Base-by-base conservation (phyloP, 1,140 invertebrate species). In the Littorina saxatilis region DNA sequence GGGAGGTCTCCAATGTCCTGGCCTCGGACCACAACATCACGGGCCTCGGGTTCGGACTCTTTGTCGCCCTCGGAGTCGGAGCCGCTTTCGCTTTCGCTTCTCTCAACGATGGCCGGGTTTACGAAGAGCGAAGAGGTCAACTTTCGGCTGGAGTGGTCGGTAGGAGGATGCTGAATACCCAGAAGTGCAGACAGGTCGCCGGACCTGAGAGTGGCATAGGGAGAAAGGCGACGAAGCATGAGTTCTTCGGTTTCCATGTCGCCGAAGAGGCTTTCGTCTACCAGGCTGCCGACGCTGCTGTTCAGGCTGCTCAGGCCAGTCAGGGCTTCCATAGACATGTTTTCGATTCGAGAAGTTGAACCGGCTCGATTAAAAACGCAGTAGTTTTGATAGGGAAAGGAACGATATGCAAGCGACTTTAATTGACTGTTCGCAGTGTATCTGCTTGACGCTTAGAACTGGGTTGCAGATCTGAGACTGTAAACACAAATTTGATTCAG, bases 141-240 rank as follows among this genome's bases (percentile, higher is more conserved):
- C 32, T 79, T 75, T 70, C 20, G 37, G 27, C 63, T 20, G 78
- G 39, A 47, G 40, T 23, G 27, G 40, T 43, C n/a, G 39, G 23
- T 17, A 23, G 15, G 55, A 15, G 23, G 39, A n/a, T 35, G 52
- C 50, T 17, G 32, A 1, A 80, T 55, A 32, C 78, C 66, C 39
- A 84, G 50, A 9, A 84, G 47, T 27, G 75, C 61, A 63, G 79
- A 43, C 11, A 85, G 72, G 61, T 85, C 84, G 17, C 81, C 81
- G 15, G 79, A 76, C 29, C 84, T 74, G 0, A 85, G 66, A 32
- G 84, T 85, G 58, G 76, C 82, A 68, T 85, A 85, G 0, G 84
- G 84, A 4, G 83, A 80, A 29, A 84, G 43, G 39, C 81, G 80
- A 40, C 83, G 80, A 13, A 58, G 47, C 50, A 84, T 37, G 7